Percentiles rank a stretch among this genome's conserved stretches.
These are phyloP conservation scores for Entomyzon cyanotis DNA, from an alignment of 2,113 vertebrate species.

Conservation along the genomic window DNA sequence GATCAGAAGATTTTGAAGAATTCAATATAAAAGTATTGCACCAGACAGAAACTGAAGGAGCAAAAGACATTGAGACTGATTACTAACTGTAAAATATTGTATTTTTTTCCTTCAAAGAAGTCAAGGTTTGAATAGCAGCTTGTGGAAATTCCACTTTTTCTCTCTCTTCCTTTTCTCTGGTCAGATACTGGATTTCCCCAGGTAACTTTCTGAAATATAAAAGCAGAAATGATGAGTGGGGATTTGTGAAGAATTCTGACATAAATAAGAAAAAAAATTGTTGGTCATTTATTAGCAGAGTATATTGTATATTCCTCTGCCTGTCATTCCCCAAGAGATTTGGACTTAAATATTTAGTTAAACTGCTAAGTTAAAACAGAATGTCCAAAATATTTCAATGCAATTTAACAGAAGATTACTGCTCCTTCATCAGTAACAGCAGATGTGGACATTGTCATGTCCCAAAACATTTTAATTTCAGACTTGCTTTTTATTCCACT, in stretches of 20 bases:
- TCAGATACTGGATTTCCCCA: conserved; percentile 8
- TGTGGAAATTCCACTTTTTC: conserved; percentile 11
- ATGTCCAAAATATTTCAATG: not conserved
- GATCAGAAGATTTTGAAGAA: not conserved
- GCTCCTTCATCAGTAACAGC: not conserved
- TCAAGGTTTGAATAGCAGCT: not conserved
- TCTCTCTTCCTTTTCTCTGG: conserved; percentile 13
- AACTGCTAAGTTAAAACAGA: not conserved
- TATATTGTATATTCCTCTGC: not conserved
- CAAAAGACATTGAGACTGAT: not conserved
- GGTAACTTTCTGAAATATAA: not conserved
- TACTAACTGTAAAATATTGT: not conserved
- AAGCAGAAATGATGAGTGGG: conserved; percentile 15
- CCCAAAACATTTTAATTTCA: not conserved
- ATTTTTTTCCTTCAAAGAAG: not conserved
- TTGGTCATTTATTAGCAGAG: not conserved
- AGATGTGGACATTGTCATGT: not conserved
- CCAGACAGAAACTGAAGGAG: not conserved
- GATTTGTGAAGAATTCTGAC: not conserved
- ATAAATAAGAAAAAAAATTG: not conserved
- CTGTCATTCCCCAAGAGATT: not conserved
- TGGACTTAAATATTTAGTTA: not conserved
- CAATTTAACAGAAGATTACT: not conserved
- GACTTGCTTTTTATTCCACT: not conserved
- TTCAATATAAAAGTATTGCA: not conserved